Base-by-base conservation (phyloP, 2,113 vertebrate species). In the Takifugu flavidus region DNA sequence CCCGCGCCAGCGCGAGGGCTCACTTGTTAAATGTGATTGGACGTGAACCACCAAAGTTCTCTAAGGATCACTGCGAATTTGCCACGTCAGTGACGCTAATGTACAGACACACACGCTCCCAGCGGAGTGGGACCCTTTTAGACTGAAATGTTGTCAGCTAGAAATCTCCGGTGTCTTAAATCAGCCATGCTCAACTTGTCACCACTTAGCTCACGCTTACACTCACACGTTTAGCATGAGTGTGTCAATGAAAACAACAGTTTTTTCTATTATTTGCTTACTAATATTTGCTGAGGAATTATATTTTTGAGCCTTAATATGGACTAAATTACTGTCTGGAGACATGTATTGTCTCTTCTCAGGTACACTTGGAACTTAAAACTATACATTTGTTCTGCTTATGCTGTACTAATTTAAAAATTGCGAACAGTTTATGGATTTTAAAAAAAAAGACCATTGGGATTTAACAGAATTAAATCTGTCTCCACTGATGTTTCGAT, bases 21-120 rank as follows among this genome's bases (percentile, higher is more conserved):
- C 54, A 10, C 57, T 70, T 82, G 60, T 74, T 72, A 78, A 75
- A 83, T 65, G 25, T 78, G 72, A 86, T 78, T 76, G 76, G 78
- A 87, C 65, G 75, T 82, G 78, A 79, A 79, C 66, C 47, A 75
- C 54, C 25, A 29, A 62, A 74, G 62, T 80, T 67, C 65, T 78
- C 59, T 13, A 64, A 67, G 69, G 62, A 65, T 75, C 71, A 80
- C 72, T 70, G 65, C 78, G 44, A 67, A 62, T 67, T 74, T 75
- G 61, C 56, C 62, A 71, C 49, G 45, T 80, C 67, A 65, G 42
- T 49, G 50, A 56, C 4, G 27, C 34, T 50, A 66, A 59, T 14
- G 4, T 6, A 31, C 52, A 50, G 28, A 56, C 67, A 47, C 47
- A 5, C 49, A 39, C 45, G 15, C 42, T 28, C 34, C 51, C 68